Conservation (phyloP, 2,113 vertebrate species). For the Ginglymostoma cirratum region DNA sequence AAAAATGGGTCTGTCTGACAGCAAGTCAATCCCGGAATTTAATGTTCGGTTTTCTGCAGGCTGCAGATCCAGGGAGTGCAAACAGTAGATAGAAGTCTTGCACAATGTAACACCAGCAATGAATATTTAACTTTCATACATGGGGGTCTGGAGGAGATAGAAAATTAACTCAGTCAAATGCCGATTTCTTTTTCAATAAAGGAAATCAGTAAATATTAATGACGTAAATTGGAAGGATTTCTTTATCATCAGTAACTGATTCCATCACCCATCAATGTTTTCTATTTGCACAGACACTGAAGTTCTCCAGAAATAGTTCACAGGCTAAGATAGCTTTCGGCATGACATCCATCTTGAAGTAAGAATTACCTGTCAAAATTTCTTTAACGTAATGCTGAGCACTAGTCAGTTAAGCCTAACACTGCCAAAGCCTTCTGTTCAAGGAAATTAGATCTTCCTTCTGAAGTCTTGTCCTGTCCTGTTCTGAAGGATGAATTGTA, state of each 20-base stretch:
- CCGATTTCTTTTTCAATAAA: background rate
- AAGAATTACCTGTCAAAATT: background rate
- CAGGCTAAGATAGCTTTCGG: background rate
- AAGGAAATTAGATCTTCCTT: background rate
- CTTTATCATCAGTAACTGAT: background rate
- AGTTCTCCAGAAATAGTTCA: background rate
- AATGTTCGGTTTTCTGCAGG: background rate
- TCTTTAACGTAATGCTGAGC: background rate
- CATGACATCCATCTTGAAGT: background rate
- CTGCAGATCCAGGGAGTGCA: background rate
- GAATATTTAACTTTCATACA: background rate
- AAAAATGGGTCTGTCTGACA: background rate
- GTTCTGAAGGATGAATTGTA: background rate
- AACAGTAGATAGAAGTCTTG: background rate
- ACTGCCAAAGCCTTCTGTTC: background rate
- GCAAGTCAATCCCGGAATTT: background rate
- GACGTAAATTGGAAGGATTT: background rate
- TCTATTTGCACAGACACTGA: background rate
- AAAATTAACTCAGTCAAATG: background rate
- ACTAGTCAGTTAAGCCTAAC: background rate
- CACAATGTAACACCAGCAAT: background rate
- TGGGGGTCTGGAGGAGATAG: background rate
- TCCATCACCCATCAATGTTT: background rate
- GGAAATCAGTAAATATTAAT: conserved; percentile 9
- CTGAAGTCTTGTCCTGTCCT: background rate